Evolutionary conservation across 2,888 invertebrate genomes (phyloP).

Genomic region (Muscina levida): DNA sequence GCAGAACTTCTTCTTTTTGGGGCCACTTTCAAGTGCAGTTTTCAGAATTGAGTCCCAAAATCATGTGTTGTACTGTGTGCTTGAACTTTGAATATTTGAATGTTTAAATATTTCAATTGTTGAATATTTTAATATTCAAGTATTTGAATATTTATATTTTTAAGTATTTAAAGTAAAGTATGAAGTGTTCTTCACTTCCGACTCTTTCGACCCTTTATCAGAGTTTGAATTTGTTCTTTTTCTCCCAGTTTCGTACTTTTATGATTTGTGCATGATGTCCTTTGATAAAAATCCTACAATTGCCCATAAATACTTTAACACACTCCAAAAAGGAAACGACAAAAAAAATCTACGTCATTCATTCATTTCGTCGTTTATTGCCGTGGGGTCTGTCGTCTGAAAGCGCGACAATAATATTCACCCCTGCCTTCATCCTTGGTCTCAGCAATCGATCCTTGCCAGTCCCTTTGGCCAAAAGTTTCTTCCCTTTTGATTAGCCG

Average conservation of each 20-base stretch:
- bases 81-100: too few species aligned
- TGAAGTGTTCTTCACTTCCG: too few species aligned
- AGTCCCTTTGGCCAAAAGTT: not conserved
- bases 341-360: constrained; percentile 43
- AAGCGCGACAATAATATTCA: constrained; percentile 32
- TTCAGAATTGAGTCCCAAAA: too few species aligned
- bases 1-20: too few species aligned
- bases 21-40: too few species aligned
- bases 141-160: too few species aligned
- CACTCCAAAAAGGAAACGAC: not conserved
- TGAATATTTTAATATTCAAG: too few species aligned
- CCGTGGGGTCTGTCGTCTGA: constrained; percentile 45
- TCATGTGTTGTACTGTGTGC: too few species aligned
- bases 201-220: too few species aligned
- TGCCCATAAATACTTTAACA: constrained; percentile 16
- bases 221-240: too few species aligned
- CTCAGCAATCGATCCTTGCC: not conserved
- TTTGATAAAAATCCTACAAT: constrained; percentile 35
- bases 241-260: constrained; percentile 44
- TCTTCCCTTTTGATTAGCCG: constrained; percentile 71
- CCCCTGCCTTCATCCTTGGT: not conserved
- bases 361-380: constrained; percentile 16
- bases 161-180: too few species aligned
- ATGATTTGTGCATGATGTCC: constrained; percentile 53
- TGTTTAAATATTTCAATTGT: too few species aligned